phyloP scores from a whole-genome alignment of 64 coral and sea anemone genomes.

The Pachyseris speciosa region DNA sequence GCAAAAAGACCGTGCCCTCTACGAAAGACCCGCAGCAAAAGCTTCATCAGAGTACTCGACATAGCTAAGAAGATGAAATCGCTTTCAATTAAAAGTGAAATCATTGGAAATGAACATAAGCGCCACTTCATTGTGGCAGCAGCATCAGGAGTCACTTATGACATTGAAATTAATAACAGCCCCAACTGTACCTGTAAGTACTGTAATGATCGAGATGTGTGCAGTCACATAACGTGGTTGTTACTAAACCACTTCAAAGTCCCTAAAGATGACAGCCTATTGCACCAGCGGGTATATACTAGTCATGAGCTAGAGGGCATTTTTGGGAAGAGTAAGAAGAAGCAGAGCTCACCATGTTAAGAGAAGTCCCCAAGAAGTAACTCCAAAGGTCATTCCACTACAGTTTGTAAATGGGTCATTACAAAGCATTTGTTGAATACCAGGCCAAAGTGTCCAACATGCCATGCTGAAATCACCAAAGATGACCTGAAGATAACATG shows the following conservation, averaged over 20 bases:
- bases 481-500: neutral
- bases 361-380: neutral
- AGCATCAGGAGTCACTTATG: constrained; percentile 42
- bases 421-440: constrained; percentile 56
- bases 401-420: constrained; percentile 42
- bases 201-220: constrained; percentile 59
- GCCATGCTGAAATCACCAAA: neutral
- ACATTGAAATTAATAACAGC: constrained; percentile 14
- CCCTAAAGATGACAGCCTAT: neutral
- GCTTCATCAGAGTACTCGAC: constrained; percentile 58
- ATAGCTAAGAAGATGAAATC: constrained; percentile 72
- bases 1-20: constrained; percentile 45
- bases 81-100: constrained; percentile 11
- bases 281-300: constrained; percentile 53
- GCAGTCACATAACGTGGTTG: constrained; percentile 56
- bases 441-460: constrained; percentile 4
- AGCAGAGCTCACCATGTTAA: no score
- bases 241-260: constrained; percentile 54
- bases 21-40: constrained; percentile 61
- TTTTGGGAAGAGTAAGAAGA: no score
- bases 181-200: constrained; percentile 56
- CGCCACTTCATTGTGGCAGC: neutral
- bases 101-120: neutral
- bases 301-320: constrained; percentile 52
- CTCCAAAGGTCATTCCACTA: neutral